Evolutionary conservation across 1,140 invertebrate genomes (phyloP).

Genomic region (Luehdorfia chinensis): DNA sequence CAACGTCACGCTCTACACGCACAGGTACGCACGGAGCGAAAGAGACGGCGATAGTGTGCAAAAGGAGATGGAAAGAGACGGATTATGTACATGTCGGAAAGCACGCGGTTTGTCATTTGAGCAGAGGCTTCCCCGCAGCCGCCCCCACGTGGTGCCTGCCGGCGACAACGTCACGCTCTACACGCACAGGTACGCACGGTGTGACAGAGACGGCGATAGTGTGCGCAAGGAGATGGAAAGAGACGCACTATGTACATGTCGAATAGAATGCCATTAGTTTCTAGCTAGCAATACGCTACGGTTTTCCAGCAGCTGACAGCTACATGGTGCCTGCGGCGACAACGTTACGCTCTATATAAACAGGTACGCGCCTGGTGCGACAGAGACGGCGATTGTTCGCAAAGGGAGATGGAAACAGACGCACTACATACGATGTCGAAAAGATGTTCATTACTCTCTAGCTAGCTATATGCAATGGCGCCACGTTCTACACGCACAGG

Average conservation of each 20-base stretch:
- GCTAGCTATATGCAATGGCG: too few relatives aligned
- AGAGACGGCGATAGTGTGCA: too few relatives aligned
- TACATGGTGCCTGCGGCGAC: slow-evolving; percentile 46
- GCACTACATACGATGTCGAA: too few relatives aligned
- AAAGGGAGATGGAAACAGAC: too few relatives aligned
- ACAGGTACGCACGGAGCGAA: slow-evolving; percentile 47
- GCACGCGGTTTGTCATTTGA: too few relatives aligned
- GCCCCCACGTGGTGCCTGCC: slow-evolving; percentile 42
- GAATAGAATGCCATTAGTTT: too few relatives aligned
- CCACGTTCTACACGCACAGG: slow-evolving; percentile 73
- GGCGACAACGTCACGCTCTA: slow-evolving; percentile 64
- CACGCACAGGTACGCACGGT: slow-evolving; percentile 59
- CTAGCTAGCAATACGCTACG: slow-evolving; percentile 16
- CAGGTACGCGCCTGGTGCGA: too few relatives aligned
- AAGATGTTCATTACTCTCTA: too few relatives aligned
- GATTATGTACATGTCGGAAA: background rate
- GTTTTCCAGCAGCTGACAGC: slow-evolving; percentile 37
- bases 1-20: slow-evolving; percentile 68
- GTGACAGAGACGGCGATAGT: too few relatives aligned
- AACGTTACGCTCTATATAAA: slow-evolving; percentile 69
- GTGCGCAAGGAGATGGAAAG: too few relatives aligned
- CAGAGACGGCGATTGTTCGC: too few relatives aligned
- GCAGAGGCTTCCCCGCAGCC: slow-evolving; percentile 34
- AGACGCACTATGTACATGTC: background rate
- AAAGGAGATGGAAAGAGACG: too few relatives aligned